Conservation (phyloP, 1,140 invertebrate species). For the Eumaeus atala region DNA sequence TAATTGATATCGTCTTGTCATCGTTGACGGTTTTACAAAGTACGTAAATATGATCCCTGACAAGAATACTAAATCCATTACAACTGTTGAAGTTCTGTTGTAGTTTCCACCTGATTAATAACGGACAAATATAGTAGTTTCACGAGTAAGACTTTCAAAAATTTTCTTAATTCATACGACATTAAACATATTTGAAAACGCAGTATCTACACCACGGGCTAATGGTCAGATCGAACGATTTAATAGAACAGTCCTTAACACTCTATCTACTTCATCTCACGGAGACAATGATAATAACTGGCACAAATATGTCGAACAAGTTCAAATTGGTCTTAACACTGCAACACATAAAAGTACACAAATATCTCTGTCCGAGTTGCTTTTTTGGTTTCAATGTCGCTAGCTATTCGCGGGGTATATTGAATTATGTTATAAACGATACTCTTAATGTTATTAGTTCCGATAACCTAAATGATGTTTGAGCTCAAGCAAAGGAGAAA, state of each 20-base stretch:
- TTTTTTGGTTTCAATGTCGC: constrained; percentile 31
- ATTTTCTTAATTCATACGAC: constrained; percentile 11
- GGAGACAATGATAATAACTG: constrained; percentile 26
- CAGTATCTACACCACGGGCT: constrained; percentile 29
- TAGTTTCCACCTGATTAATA: constrained; percentile 20
- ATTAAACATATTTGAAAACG: constrained; percentile 29
- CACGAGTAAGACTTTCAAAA: constrained; percentile 19
- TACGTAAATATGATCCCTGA: constrained; percentile 14
- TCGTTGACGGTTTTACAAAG: constrained; percentile 19
- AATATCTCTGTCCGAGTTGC: constrained; percentile 30
- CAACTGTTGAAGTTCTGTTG: constrained; percentile 14
- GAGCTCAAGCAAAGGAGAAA: background rate
- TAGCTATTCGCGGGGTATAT: constrained; percentile 18
- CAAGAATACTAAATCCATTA: constrained; percentile 18
- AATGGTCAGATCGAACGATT: constrained; percentile 35
- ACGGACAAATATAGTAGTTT: constrained; percentile 19
- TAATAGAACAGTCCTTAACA: constrained; percentile 28
- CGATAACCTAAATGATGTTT: background rate
- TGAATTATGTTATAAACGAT: constrained; percentile 12
- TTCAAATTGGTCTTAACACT: constrained; percentile 36
- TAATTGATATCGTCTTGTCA: constrained; percentile 17
- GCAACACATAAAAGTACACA: constrained; percentile 30
- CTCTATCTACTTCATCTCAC: constrained; percentile 26
- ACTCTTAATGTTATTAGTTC: background rate
- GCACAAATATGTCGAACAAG: constrained; percentile 29